Conservation (phyloP, 37 sponge, comb jelly and placozoan genomes). For the Theonella swinhoei region DNA sequence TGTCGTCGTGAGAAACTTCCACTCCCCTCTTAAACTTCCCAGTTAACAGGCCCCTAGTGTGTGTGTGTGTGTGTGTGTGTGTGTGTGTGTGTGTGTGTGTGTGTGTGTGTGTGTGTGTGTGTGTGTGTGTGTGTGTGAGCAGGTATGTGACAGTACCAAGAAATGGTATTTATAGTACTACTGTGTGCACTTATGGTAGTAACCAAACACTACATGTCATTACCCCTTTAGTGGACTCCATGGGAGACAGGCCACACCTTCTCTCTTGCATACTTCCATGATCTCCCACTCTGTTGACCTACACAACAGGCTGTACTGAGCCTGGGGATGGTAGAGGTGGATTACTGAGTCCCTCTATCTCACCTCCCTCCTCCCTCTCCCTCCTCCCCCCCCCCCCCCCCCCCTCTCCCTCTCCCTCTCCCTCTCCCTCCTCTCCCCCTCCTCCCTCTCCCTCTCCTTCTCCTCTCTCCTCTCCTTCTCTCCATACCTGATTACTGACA, state of each 20-base stretch:
- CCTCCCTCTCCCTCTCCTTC: not conserved
- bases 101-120: not conserved
- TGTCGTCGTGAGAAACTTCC: constrained; percentile 19
- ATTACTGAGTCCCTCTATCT: too few species aligned
- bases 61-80: not conserved
- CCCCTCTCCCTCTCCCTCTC: not conserved
- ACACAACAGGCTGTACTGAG: constrained; percentile 92
- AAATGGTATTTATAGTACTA: too few species aligned
- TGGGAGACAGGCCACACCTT: constrained; percentile 86
- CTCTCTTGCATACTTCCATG: constrained; percentile 83
- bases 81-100: not conserved
- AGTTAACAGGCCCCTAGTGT: constrained; percentile 71
- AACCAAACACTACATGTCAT: too few species aligned
- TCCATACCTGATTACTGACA: constrained; percentile 72
- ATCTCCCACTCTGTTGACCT: constrained; percentile 92
- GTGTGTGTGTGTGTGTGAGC: not conserved
- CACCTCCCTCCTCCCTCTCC: not conserved
- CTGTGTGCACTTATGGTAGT: not conserved
- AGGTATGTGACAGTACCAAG: too few species aligned
- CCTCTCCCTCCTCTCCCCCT: constrained; percentile 26
- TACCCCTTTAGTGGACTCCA: constrained; percentile 96
- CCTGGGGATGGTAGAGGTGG: constrained; percentile 42
- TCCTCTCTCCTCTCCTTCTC: not conserved
- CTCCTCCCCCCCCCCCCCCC: not conserved
- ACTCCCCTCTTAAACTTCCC: constrained; percentile 73